Evolutionary conservation across 2,113 vertebrate species (phyloP).

Genomic region (Gallinago undulata): DNA sequence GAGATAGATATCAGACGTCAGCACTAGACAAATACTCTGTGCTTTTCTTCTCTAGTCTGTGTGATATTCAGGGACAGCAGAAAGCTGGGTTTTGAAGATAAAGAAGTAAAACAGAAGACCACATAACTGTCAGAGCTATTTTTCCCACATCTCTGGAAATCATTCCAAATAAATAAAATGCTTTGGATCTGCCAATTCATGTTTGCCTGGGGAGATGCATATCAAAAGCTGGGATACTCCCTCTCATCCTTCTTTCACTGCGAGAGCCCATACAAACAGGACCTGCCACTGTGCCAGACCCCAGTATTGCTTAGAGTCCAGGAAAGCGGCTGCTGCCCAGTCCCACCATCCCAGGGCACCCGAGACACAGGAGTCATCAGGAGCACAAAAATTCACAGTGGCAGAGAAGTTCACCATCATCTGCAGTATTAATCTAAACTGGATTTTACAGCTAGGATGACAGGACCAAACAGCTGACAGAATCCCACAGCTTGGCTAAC

Average conservation of each 20-base stretch:
- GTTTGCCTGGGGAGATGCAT: not conserved
- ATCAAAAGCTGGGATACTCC: not conserved
- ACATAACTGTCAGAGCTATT: not conserved
- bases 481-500: not conserved
- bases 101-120: not conserved
- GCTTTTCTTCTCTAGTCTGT: not conserved
- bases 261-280: not conserved
- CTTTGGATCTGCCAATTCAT: not conserved
- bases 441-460: not conserved
- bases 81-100: not conserved
- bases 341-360: not conserved
- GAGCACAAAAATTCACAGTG: not conserved
- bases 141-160: not conserved
- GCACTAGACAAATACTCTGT: not conserved
- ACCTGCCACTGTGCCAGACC: not conserved
- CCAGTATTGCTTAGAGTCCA: not conserved
- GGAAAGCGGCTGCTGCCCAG: not conserved
- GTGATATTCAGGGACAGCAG: not conserved
- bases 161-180: not conserved
- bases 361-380: not conserved
- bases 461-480: not conserved
- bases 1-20: not conserved
- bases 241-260: not conserved
- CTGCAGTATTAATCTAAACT: not conserved
- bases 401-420: not conserved